Evolutionary conservation across 2,888 invertebrate genomes (phyloP), one percentile per base, ranked within the genome.

Genomic region (Taphrorychus bicolor): DNA sequence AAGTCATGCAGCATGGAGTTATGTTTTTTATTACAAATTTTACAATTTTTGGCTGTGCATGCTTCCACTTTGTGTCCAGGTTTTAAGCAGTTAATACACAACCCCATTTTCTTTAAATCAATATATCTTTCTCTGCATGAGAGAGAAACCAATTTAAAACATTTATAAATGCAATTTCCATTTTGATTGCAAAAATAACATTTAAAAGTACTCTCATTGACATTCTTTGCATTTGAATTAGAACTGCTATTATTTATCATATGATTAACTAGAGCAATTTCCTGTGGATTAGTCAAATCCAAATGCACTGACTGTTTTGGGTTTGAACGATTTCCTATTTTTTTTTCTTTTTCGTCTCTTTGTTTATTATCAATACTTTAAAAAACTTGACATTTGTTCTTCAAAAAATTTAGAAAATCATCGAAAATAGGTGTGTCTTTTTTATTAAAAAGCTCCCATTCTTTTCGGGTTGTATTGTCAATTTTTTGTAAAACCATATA

Each of bases 1-100:
- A 22, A 58, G 18, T 49, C 52, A 32, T 68, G 65, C 9, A 68
- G 22, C 3, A 70, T 52, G 9, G 68, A 54, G 24, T 70, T 70
- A 40, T n/a, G n/a, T n/a, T n/a, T n/a, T n/a, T n/a, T n/a, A n/a
- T n/a, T n/a, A n/a, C n/a, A n/a, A n/a, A n/a, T 71, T 54, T 52
- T 60, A 54, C 70, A 70, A 3, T 3, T 54, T 19, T 53, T 59
- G 2, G 54, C 41, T 5, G 5, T 51, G 32, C 70, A 70, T 16
- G 32, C 21, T 23, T 59, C 49, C 0, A 40, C n/a, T 2, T 1
- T 49, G 32, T 70, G 70, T 19, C 59, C 61, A n/a, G 45, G 3
- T 45, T 42, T 59, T 49, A 70, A 57, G 41, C 70, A 68, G 57
- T 70, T 70, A 19, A 58, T 65, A 16, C 70, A 70, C 11, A 65